Conservation (phyloP, 2,113 vertebrate species). For the Hemiscyllium ocellatum region DNA sequence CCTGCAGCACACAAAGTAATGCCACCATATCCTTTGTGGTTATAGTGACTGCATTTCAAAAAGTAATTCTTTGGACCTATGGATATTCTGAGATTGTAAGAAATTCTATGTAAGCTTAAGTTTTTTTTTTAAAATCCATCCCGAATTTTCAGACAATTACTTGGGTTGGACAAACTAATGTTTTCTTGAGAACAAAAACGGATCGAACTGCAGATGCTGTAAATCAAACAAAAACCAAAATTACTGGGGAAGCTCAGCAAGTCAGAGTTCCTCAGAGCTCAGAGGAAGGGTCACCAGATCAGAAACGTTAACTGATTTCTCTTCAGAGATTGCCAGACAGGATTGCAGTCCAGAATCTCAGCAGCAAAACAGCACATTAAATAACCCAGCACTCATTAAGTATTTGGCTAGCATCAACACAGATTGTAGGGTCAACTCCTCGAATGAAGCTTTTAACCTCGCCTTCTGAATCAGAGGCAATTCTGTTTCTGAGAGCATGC, state of each 20-base stretch:
- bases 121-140: not conserved
- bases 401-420: not conserved
- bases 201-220: too few species aligned
- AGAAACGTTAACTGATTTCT: too few species aligned
- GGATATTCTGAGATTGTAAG: not conserved
- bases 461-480: not conserved
- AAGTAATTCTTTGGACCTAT: not conserved
- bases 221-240: too few species aligned
- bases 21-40: not conserved
- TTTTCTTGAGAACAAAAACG: not conserved
- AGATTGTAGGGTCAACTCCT: not conserved
- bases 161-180: not conserved
- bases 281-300: too few species aligned
- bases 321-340: too few species aligned
- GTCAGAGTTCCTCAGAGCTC: too few species aligned
- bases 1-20: not conserved
- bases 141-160: not conserved
- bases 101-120: not conserved
- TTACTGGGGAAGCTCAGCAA: too few species aligned
- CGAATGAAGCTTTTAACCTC: not conserved
- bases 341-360: not conserved
- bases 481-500: not conserved
- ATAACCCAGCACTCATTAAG: not conserved
- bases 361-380: not conserved
- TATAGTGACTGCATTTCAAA: not conserved